Evolutionary conservation across 1,140 invertebrate species (phyloP).

Genomic region (Tenebrio molitor): DNA sequence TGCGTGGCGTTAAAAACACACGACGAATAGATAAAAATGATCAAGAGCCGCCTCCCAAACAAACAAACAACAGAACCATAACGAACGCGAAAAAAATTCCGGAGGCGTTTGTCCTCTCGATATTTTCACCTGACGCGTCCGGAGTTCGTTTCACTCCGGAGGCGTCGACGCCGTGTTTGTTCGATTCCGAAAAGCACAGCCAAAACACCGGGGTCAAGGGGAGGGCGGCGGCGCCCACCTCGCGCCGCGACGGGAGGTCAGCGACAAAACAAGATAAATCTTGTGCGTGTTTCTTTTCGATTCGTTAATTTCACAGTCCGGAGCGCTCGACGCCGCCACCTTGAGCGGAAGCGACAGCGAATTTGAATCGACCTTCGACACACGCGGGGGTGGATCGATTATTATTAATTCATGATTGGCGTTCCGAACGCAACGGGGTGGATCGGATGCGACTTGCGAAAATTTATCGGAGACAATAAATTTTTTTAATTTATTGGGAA

Average conservation of each 20-base stretch:
- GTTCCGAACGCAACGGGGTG: background rate
- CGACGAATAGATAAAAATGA: background rate
- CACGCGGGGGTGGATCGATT: background rate
- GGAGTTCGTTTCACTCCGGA: too few species aligned
- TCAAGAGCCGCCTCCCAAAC: background rate
- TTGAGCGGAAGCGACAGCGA: background rate
- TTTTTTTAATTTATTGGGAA: background rate
- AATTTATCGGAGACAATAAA: background rate
- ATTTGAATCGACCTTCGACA: background rate
- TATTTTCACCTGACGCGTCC: too few species aligned
- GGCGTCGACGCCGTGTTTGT: too few species aligned
- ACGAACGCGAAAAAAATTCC: background rate
- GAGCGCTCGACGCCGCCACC: background rate
- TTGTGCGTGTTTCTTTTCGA: background rate
- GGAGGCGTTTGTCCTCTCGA: background rate
- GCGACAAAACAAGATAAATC: too few species aligned
- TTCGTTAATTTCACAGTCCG: background rate
- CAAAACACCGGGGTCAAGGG: too few species aligned
- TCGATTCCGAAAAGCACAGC: too few species aligned
- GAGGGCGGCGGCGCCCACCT: too few species aligned
- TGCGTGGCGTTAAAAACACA: background rate
- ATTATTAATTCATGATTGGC: conserved; percentile 11
- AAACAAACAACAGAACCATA: background rate
- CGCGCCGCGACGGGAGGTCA: too few species aligned
- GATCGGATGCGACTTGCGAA: background rate